Percentiles rank a stretch among this genome's conserved stretches.
Conservation (phyloP, 1,140 invertebrate genomes). For the Drosophila setifemur region DNA sequence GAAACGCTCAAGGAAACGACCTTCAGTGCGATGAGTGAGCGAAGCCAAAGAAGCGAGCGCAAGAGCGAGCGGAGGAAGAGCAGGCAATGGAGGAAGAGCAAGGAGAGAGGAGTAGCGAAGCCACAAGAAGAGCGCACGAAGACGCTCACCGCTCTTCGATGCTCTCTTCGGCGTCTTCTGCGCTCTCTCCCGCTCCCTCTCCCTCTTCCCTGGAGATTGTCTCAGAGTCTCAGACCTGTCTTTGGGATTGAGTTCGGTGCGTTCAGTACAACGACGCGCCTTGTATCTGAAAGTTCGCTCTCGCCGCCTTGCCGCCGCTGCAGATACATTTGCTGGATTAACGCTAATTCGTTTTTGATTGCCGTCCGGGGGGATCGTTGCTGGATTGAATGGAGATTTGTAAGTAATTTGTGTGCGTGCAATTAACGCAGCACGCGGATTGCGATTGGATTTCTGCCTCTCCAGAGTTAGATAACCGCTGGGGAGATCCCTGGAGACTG, state of each 20-base stretch:
- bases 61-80: slow-evolving; percentile 19
- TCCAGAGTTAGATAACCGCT: slow-evolving; percentile 8
- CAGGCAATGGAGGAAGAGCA: slow-evolving; percentile 35
- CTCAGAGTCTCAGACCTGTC: slow-evolving; percentile 44
- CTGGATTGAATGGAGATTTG: slow-evolving; percentile 5
- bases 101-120: slow-evolving; percentile 19
- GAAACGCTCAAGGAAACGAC: slow-evolving; percentile 75
- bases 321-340: slow-evolving; percentile 50
- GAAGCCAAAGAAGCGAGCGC: slow-evolving; percentile 22
- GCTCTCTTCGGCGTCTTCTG: too few relatives aligned
- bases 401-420: slow-evolving; percentile 58
- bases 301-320: slow-evolving; percentile 21
- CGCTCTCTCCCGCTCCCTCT: too few relatives aligned
- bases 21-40: slow-evolving; percentile 41
- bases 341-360: slow-evolving; percentile 74
- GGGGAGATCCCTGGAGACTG: slow-evolving; percentile 4
- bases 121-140: slow-evolving; percentile 17
- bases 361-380: slow-evolving; percentile 33
- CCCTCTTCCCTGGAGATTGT: slow-evolving; percentile 14
- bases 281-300: slow-evolving; percentile 63
- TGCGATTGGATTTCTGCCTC: slow-evolving; percentile 20
- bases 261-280: slow-evolving; percentile 56
- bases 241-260: slow-evolving; percentile 30
- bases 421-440: slow-evolving; percentile 40
- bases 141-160: slow-evolving; percentile 19